Conservation (phyloP, 2,113 vertebrate species). For the Otis tarda region DNA sequence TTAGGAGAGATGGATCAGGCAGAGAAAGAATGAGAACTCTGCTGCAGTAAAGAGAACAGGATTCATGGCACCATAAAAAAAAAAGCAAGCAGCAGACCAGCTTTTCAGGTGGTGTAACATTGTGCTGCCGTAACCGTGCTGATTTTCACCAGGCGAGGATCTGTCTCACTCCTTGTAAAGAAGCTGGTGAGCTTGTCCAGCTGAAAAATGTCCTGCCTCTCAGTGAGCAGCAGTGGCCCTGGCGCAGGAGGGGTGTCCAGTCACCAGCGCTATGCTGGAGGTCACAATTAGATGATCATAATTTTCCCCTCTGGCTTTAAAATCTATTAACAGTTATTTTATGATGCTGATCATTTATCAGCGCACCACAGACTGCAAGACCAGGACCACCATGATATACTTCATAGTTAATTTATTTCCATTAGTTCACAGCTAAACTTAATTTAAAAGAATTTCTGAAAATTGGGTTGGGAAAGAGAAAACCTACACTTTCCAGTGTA, state of each 20-base stretch:
- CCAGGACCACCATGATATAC: conserved; percentile 53
- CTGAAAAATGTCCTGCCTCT: neutral
- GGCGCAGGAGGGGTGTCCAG: neutral
- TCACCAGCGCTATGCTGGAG: neutral
- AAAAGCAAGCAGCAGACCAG: neutral
- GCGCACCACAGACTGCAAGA: neutral
- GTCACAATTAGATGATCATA: conserved; percentile 23
- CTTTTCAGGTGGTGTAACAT: neutral
- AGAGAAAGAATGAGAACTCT: neutral
- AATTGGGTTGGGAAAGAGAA: neutral
- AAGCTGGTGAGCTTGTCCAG: neutral
- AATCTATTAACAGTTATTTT: conserved; percentile 57
- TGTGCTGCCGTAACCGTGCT: accelerated
- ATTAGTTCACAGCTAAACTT: conserved; percentile 61
- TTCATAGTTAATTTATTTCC: conserved; percentile 60
- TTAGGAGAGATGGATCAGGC: neutral
- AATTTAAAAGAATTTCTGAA: conserved; percentile 38
- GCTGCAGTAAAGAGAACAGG: neutral
- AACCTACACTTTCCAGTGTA: neutral
- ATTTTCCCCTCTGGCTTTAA: conserved; percentile 58
- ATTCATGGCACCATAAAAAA: neutral
- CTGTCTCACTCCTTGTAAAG: neutral
- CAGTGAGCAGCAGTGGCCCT: neutral
- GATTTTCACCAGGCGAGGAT: neutral
- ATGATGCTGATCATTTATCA: conserved; percentile 49